Evolutionary conservation across 2,888 invertebrate species (phyloP), one percentile per base, ranked within the genome.

Genomic region (Synergus gifuensis): DNA sequence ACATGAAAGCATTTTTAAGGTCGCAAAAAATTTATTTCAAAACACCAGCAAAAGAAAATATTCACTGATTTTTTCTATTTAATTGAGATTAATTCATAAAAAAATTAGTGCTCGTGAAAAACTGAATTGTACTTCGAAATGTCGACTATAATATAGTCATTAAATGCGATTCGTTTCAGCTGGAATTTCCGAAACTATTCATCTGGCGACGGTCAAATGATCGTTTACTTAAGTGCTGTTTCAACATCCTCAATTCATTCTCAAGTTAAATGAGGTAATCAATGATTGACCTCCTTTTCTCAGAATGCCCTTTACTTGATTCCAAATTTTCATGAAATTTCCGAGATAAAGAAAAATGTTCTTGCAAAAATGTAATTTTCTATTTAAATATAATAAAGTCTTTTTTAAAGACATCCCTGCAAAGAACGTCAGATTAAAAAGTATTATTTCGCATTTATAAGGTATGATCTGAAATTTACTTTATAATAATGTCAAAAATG

Each of bases 161-260:
- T 11, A n/a, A 49, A 73, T 73, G n/a, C 49, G 36, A 54, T 58
- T n/a, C 54, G 54, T 54, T 36, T 58, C 28, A 36, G 16, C 16
- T 28, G n/a, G 36, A 73, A 58, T 12, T 28, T n/a, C 49, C 14
- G 36, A 73, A 54, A 73, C 46, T 67, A 22, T 28, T 67, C 12
- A 46, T 73, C 73, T 73, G 73, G 36, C 18, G 73, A 40, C 54
- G 73, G n/a, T 54, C 36, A 73, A 73, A 73, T 36, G 40, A 54
- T 58, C 54, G 73, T 40, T 73, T 73, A 73, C 73, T 36, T 58
- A 54, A 73, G 40, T 54, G 54, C 36, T 73, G 40, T 73, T 54
- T 58, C 40, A 73, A 73, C 73, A 54, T 58, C 28, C 18, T 8
- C n/a, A 58, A 18, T 58, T 9, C 58, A 36, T 11, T 28, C 28